Evolutionary conservation across 2,888 invertebrate genomes (phyloP), one percentile per base, ranked within the genome.

Genomic region (Scaptodrosophila latifasciaeformis): DNA sequence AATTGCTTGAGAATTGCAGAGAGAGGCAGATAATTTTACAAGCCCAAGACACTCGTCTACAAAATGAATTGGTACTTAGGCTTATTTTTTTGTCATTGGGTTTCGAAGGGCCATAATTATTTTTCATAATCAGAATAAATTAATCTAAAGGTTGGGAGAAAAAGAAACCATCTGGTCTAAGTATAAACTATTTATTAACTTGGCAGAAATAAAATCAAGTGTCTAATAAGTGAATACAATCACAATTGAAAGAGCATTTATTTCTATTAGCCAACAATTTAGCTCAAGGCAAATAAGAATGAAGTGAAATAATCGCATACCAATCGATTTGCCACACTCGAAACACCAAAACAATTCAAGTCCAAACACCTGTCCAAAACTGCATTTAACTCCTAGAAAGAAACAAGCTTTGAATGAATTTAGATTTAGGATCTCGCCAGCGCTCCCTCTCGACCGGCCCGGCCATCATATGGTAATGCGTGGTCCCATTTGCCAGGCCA

Each of bases 401-500:
- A 53, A 58, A 42, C 49, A 53, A 3, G 4, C 7, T 24, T 7
- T 24, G n/a, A n/a, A n/a, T n/a, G n/a, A n/a, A n/a, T n/a, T n/a
- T n/a, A n/a, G 57, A 54, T 68, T 61, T 65, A 54, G 62, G 42
- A 62, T 62, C 48, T 45, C 44, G 21, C 34, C 7, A 7, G 24
- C 54, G 50, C 49, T 34, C 53, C 49, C 12, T 0, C 5, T 15
- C 15, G 49, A 51, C 49, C 58, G 53, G 60, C 53, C 53, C 53
- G 39, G n/a, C 54, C 30, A 27, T 31, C 44, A 19, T 19, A 31
- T 24, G 13, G 40, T 42, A 46, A 54, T 75, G 72, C 76, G 69
- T 72, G 69, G 69, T 75, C 72, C 65, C 72, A 72, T 76, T 72
- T 72, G 55, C 54, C 24, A 7, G 67, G 67, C 57, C 59, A 55